Percentiles rank a stretch among this genome's conserved stretches.
phyloP scores from a whole-genome alignment of 2,888 invertebrate species.

The Dione juno region DNA sequence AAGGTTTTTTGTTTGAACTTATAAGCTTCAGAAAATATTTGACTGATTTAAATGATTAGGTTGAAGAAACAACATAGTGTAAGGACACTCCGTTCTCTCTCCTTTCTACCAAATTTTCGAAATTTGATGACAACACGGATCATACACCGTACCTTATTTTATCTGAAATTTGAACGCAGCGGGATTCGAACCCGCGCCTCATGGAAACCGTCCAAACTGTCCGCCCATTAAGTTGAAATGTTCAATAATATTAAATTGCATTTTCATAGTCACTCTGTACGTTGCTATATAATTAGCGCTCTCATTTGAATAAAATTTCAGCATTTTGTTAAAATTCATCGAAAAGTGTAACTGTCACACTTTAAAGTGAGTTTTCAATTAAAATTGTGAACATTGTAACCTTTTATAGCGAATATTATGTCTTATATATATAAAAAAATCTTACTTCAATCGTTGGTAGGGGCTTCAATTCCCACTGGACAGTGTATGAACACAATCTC shows the following conservation, averaged over 20 bases:
- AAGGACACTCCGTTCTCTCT: too few species aligned
- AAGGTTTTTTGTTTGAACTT: neutral
- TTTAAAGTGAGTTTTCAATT: neutral
- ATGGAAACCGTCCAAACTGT: too few species aligned
- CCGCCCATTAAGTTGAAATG: too few species aligned
- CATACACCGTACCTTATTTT: too few species aligned
- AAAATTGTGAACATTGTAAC: neutral
- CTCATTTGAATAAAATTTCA: neutral
- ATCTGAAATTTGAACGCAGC: too few species aligned
- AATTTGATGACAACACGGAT: too few species aligned
- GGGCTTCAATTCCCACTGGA: neutral
- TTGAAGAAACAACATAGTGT: neutral
- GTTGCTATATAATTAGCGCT: neutral
- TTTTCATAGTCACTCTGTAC: neutral
- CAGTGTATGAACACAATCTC: too few species aligned
- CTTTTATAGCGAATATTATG: neutral
- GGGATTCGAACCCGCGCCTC: too few species aligned
- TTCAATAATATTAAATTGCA: neutral
- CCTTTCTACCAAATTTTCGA: too few species aligned
- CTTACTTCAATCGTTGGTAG: neutral
- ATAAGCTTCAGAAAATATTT: neutral
- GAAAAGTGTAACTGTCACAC: neutral
- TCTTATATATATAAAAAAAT: neutral
- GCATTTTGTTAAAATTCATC: constrained; percentile 1
- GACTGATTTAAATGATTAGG: neutral